Percentiles rank a stretch among this genome's conserved stretches.
Evolutionary conservation across 2,113 vertebrate species (phyloP).

Genomic region (Burhinus bistriatus): DNA sequence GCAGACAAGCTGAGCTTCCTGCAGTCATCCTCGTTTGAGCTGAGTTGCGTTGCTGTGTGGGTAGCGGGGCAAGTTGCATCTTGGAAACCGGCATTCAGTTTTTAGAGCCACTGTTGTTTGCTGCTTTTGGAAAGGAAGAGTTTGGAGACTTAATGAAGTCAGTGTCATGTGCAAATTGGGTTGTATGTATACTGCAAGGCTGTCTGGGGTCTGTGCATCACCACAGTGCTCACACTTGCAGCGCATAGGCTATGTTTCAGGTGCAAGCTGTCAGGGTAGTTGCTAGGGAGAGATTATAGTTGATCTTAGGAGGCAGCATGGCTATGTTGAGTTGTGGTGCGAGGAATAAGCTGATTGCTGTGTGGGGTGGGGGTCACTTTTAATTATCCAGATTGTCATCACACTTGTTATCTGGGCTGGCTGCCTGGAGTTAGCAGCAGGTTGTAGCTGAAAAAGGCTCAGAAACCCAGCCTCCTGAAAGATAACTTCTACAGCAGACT

Average conservation of each 20-base stretch:
- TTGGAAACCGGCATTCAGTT: neutral
- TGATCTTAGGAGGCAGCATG: neutral
- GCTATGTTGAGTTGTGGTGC: neutral
- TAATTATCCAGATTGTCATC: neutral
- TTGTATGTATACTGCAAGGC: neutral
- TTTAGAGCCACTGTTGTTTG: neutral
- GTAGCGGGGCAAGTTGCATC: neutral
- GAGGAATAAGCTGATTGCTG: slow-evolving; percentile 7
- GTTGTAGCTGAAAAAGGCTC: neutral
- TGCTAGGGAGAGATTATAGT: neutral
- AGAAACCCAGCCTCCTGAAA: neutral
- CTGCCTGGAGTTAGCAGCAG: neutral
- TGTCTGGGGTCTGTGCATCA: neutral
- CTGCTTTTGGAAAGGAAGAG: neutral
- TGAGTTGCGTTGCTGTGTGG: neutral
- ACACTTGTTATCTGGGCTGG: neutral
- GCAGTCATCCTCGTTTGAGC: neutral
- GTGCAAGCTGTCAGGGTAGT: neutral
- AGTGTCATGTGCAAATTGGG: neutral
- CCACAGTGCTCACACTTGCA: fast-evolving
- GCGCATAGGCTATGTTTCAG: neutral
- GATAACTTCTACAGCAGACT: neutral
- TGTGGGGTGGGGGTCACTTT: neutral
- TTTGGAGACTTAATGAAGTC: neutral
- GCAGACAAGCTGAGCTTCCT: neutral